Evolutionary conservation across 2,113 vertebrate species (phyloP), one percentile per base, ranked within the genome.

Genomic region (Ciconia boyciana): DNA sequence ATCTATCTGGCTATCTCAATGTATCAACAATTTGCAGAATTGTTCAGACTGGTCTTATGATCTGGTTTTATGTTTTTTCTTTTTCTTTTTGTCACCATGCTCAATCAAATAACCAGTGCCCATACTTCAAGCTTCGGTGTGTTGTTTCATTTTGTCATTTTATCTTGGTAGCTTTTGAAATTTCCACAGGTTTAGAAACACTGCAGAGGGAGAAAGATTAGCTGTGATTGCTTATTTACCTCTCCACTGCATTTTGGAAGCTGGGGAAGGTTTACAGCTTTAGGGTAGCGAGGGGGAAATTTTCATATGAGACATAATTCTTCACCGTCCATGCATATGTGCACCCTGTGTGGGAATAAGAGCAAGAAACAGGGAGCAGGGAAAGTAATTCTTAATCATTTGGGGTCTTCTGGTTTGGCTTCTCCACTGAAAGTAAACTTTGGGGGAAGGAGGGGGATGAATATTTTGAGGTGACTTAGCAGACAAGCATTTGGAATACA

Each of bases 61-160:
- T 93, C 72, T 95, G 49, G 13, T 94, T 91, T 94, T 76, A 64
- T 83, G 28, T 39, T 18, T 89, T 95, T 87, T 61, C 43, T 86
- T 91, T 58, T 64, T 60, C 51, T 81, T 80, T 65, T 72, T 93
- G 70, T 94, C 92, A 86, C 41, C 19, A 24, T 31, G 48, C 72
- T 86, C 83, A 64, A 62, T 92, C 85, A 90, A 83, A 83, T 87
- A 90, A 44, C 64, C 44, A 57, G 31, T 16, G 49, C 44, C 44
- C 26, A 44, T 66, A 58, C 68, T 61, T 87, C 51, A 83, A 6
- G 0, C 3, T 36, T 81, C 68, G n/a, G 16, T 68, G 41, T 28
- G 36, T 88, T 88, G 58, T 61, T 94, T 91, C 54, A 65, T 90
- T 94, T 94, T 93, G 62, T 80, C 71, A 43, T 77, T 94, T 66